Base-by-base conservation (phyloP, 2,888 invertebrate species). In the Tenthredo scrophulariae region DNA sequence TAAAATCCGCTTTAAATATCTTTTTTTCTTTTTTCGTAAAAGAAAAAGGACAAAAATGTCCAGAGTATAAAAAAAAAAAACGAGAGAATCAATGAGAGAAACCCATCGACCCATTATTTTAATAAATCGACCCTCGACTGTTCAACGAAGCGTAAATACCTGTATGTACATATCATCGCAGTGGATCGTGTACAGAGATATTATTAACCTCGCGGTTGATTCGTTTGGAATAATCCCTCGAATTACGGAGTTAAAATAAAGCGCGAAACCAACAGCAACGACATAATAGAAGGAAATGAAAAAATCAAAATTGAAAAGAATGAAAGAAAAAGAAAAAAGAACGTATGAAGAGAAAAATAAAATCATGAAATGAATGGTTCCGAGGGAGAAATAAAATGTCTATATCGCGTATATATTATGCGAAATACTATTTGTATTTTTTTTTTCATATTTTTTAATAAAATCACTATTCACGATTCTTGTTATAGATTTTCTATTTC, bases 61-160 rank as follows among this genome's bases (percentile, higher is more conserved):
- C 7, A 15, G 13, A 33, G 5, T 33, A 62, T 18, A 33, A 33
- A 13, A 67, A 18, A 33, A n/a, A n/a, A n/a, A n/a, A n/a, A n/a
- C n/a, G n/a, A 67, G 67, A 33, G 67, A 33, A 33, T 67, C 26
- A 15, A 67, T 67, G 33, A 67, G n/a, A n/a, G n/a, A 33, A 67
- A 58, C 22, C 6, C 6, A 22, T 10, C 58, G n/a, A 54, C 54
- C 67, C 67, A 18, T 26, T 13, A 33, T 18, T 67, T 67, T 33
- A 15, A 67, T 67, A 67, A 67, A 67, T 67, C 18, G 18, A 33
- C 67, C 67, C 67, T 67, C 67, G 67, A 67, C 18, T 67, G 33
- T 67, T 67, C 33, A 67, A 67, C 67, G 67, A 67, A 67, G 67
- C 33, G 67, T 67, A 18, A 67, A 67, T 67, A 26, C 13, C 33